These are phyloP conservation scores for Drosophila orena DNA, from an alignment of 1,140 invertebrate species.

Conservation along the genomic window DNA sequence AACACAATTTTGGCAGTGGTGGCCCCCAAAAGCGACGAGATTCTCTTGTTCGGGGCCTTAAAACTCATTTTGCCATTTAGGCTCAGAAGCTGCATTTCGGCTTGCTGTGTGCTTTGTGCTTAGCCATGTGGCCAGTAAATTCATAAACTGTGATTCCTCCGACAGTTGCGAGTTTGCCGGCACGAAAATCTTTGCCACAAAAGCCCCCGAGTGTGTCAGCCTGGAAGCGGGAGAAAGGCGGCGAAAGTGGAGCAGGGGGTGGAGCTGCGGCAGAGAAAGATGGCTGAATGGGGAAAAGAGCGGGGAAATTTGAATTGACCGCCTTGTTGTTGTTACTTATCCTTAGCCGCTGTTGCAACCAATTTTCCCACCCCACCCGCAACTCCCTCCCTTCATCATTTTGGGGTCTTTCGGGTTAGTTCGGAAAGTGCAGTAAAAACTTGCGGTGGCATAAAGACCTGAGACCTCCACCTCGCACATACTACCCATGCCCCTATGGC, in stretches of 20 bases:
- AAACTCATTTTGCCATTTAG: slow-evolving; percentile 56
- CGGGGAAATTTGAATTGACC: slow-evolving; percentile 52
- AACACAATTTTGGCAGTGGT: slow-evolving; percentile 13
- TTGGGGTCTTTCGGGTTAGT: slow-evolving; percentile 56
- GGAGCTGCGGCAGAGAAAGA: slow-evolving; percentile 11
- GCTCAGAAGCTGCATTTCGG: slow-evolving; percentile 27
- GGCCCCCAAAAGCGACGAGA: slow-evolving; percentile 9
- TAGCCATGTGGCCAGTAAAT: slow-evolving; percentile 73
- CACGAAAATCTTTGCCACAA: slow-evolving; percentile 56
- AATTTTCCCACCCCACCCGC: slow-evolving; percentile 8
- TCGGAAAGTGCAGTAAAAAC: slow-evolving; percentile 80
- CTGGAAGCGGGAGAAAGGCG: slow-evolving; percentile 12
- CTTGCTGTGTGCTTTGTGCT: slow-evolving; percentile 47
- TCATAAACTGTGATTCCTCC: slow-evolving; percentile 72
- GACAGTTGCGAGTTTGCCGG: slow-evolving; percentile 41
- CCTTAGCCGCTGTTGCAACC: slow-evolving; percentile 28
- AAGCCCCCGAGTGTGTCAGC: slow-evolving; percentile 51
- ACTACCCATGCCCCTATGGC: slow-evolving; percentile 25
- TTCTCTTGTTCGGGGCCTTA: slow-evolving; percentile 8
- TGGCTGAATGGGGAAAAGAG: slow-evolving; percentile 1
- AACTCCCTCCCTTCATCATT: slow-evolving; percentile 19
- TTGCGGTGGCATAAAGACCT: slow-evolving; percentile 81
- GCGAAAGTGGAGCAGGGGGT: slow-evolving; percentile 9
- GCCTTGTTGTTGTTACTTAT: slow-evolving; percentile 61
- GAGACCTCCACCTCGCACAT: slow-evolving; percentile 55